Base-by-base conservation (phyloP, 2,113 vertebrate genomes). In the Macrotus californicus region DNA sequence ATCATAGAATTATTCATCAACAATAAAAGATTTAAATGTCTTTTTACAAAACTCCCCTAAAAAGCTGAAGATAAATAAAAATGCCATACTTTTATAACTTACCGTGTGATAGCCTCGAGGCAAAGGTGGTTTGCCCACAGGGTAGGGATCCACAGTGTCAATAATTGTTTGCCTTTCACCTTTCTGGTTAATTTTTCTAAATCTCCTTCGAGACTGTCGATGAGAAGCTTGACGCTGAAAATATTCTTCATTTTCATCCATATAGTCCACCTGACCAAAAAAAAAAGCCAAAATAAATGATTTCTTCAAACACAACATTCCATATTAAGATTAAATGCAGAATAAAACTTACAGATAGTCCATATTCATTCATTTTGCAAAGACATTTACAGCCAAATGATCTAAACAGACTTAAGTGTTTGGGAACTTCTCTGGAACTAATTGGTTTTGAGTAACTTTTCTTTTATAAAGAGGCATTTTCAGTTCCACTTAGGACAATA, bases 201-300 rank as follows among this genome's bases (percentile, higher is more conserved):
- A 99, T 97, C 99, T 99, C 94, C 99, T 98, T 84, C 99, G 99
- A 94, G 99, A 99, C 95, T 99, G 99, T 95, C 99, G 98, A 97
- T 99, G 99, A 92, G 99, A 99, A 75, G 99, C 99, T 98, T 99
- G 99, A 22, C 99, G 98, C 97, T 99, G 99, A 94, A 99, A 99
- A 98, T 99, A 99, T 96, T 99, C 99, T 98, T 99, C 99, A 99
- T 99, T 99, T 99, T 99, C 99, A 98, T 99, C 99, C 99, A 99
- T 99, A 98, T 99, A 99, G 99, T 99, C 99, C 98, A 99, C 99
- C 99, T 99, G 97, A 54, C n/a, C n/a, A 98, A 96, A 1, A 94
- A 92, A 95, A 94, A 77, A 77, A 77, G 46, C 9, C 18, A n/a
- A 21, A n/a, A 69, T 95, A 80, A 83, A 95, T 96, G 48, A 94